A percentile compares a stretch with the other conserved stretches of the same genome.
These are phyloP conservation scores for Eulacestoma nigropectus DNA, from an alignment of 2,113 vertebrate species.

Conservation along the genomic window DNA sequence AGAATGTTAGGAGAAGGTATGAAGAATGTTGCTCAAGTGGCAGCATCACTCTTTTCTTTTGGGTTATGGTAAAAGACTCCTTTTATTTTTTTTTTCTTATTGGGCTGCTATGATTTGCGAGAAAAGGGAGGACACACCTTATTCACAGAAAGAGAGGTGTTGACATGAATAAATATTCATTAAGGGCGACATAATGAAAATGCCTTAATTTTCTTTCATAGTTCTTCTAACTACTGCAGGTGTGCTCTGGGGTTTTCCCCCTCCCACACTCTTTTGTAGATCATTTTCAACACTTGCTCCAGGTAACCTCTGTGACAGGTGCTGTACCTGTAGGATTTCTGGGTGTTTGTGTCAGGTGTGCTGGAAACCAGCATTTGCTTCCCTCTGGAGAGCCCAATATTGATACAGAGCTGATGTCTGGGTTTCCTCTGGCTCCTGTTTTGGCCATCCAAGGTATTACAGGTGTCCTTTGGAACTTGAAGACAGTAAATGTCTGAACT, in stretches of 20 bases:
- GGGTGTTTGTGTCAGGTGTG: background rate
- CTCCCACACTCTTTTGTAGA: background rate
- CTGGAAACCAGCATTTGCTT: fast-evolving
- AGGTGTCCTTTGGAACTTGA: background rate
- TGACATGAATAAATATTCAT: background rate
- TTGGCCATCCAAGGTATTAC: background rate
- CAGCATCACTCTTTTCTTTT: background rate
- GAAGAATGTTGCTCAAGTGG: background rate
- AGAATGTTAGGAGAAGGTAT: background rate
- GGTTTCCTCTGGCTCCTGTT: background rate
- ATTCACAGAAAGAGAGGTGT: background rate
- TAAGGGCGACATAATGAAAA: background rate
- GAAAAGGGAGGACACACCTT: fast-evolving
- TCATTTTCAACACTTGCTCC: background rate
- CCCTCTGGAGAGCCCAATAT: fast-evolving
- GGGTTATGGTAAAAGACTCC: background rate
- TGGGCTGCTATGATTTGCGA: background rate
- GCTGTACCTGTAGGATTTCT: background rate
- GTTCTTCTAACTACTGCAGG: background rate
- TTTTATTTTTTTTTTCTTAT: too few species aligned
- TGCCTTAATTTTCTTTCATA: background rate
- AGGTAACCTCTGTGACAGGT: background rate
- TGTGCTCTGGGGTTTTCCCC: background rate
- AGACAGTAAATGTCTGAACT: background rate
- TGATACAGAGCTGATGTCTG: background rate